phyloP scores from a whole-genome alignment of 2,888 invertebrate species.

The Drosophila silvestris region DNA sequence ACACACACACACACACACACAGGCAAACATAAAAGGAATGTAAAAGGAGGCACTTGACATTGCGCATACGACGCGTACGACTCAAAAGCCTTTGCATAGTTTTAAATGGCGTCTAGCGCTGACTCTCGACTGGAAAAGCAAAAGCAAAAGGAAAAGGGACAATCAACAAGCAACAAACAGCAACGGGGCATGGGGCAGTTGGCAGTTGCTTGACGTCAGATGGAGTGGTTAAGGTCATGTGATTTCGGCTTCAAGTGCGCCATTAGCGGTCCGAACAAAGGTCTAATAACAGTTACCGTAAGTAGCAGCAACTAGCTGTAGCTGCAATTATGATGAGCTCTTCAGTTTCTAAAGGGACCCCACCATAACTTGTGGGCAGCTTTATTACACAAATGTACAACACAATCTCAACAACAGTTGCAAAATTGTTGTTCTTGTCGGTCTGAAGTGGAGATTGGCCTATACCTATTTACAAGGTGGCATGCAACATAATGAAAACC shows the following conservation, averaged over 20 bases:
- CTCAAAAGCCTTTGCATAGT: slow-evolving; percentile 39
- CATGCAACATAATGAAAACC: background rate
- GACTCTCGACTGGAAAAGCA: slow-evolving; percentile 19
- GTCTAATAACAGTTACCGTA: slow-evolving; percentile 47
- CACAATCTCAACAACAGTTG: background rate
- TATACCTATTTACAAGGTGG: background rate
- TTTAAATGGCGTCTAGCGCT: slow-evolving; percentile 34
- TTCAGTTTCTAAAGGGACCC: background rate
- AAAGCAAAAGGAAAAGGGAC: background rate
- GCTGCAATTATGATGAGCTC: slow-evolving; percentile 8
- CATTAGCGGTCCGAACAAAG: slow-evolving; percentile 37
- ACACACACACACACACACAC: slow-evolving; percentile 1
- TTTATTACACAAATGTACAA: background rate
- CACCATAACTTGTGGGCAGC: background rate
- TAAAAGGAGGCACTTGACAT: slow-evolving; percentile 52
- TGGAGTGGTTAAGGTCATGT: slow-evolving; percentile 8
- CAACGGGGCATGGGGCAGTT: background rate
- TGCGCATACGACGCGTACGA: slow-evolving; percentile 58
- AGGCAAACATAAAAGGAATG: slow-evolving; percentile 51
- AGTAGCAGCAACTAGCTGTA: slow-evolving; percentile 42
- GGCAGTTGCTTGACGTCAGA: too few relatives aligned
- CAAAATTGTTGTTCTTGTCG: background rate
- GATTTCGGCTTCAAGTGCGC: slow-evolving; percentile 33
- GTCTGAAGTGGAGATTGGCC: background rate
- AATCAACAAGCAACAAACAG: background rate